Percentiles rank a stretch among this genome's conserved stretches.
Conservation (phyloP, 2,113 vertebrate species). For the Oryzias melastigma region DNA sequence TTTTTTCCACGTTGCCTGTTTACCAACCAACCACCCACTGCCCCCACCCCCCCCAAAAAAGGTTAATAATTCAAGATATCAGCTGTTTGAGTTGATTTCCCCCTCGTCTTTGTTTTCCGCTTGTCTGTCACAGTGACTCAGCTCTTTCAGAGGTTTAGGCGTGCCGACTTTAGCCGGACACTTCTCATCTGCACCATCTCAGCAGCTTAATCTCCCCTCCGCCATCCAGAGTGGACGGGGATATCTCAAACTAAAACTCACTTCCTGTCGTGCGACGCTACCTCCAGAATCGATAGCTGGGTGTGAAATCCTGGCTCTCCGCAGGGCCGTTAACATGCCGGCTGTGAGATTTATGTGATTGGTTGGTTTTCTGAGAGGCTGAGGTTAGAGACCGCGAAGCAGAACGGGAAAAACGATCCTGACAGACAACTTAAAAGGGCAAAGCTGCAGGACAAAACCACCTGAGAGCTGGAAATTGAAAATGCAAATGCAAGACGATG, state of each 20-base stretch:
- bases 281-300: conserved; percentile 13
- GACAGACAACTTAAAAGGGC: conserved; percentile 9
- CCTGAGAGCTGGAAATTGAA: conserved; percentile 18
- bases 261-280: not conserved
- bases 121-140: too few relatives aligned
- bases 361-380: conserved; percentile 18
- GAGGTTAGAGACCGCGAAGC: conserved; percentile 25
- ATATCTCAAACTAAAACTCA: not conserved
- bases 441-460: conserved; percentile 6
- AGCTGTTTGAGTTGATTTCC: too few relatives aligned
- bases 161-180: not conserved
- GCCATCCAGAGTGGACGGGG: conserved; percentile 1
- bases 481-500: conserved; percentile 24
- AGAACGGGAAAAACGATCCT: conserved; percentile 3
- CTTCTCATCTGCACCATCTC: not conserved
- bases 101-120: too few relatives aligned
- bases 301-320: conserved; percentile 9
- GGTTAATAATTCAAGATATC: too few relatives aligned
- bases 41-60: too few relatives aligned
- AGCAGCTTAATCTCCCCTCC: conserved; percentile 1
- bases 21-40: too few relatives aligned
- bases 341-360: conserved; percentile 28
- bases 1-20: too few relatives aligned
- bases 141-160: too few relatives aligned
- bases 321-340: conserved; percentile 1